Base-by-base conservation (phyloP, 2,888 invertebrate genomes). In the Habrosyne pyritoides region DNA sequence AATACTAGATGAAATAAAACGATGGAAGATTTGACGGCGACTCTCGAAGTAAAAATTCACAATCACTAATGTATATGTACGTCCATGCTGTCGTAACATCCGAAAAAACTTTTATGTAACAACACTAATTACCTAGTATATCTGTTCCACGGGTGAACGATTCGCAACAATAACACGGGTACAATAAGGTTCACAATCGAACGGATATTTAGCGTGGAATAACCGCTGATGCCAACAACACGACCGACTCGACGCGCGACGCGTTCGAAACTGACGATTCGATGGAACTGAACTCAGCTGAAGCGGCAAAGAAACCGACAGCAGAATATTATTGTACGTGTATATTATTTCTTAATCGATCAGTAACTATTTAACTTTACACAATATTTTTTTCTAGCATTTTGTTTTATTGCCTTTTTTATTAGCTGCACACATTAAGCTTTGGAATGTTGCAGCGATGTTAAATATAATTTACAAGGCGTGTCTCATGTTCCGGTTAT, bases 281-380 rank as follows among this genome's bases (percentile, higher is more conserved):
- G 30, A 30, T 12, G 14, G 52, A 54, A 24, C 24, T 54, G 48
- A 51, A 54, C 51, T 52, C 54, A 59, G 60, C 66, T n/a, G 33
- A 62, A 69, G 53, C 69, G 66, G 64, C 65, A 74, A 79, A 77
- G 72, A 21, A 21, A 30, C 33, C 33, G 33, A 28, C 50, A 2
- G 18, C 18, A 8, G 42, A 42, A 18, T 18, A 42, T 18, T 18
- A 7, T n/a, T 42, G 18, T 42, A 42, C 42, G 42, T 42, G 50
- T 50, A 75, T 67, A 69, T 67, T 69, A 77, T 84, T 84, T 84
- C 81, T 81, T 80, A 79, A 85, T 83, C 82, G 79, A 81, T 80
- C 79, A 80, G 79, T 69, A 71, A 75, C 77, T 81, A 63, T 67
- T 70, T 69, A 69, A 70, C 75, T 76, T 78, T 73, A 75, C 77